Evolutionary conservation across 2,113 vertebrate genomes (phyloP).

Genomic region (Speoplatyrhinus poulsoni): DNA sequence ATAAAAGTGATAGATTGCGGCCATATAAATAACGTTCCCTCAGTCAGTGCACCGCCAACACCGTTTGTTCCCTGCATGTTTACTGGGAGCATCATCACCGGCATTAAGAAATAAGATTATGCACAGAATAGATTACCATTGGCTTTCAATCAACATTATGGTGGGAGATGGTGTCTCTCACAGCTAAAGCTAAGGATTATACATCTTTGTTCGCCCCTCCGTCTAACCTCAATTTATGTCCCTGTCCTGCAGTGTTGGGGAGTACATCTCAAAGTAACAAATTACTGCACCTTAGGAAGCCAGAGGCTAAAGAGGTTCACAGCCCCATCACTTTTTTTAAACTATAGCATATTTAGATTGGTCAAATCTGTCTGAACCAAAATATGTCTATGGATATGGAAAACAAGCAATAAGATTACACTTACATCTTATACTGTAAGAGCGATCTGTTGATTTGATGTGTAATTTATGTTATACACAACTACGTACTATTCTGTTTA

Average conservation of each 20-base stretch:
- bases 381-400: too few species aligned
- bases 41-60: constrained; percentile 4
- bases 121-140: not conserved
- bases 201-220: not conserved
- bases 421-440: too few species aligned
- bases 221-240: constrained; percentile 14
- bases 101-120: constrained; percentile 17
- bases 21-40: constrained; percentile 68
- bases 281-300: not conserved
- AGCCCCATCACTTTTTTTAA: not conserved
- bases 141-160: constrained; percentile 3
- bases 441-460: too few species aligned
- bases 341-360: not conserved
- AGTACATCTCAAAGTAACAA: constrained; percentile 11
- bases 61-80: constrained; percentile 41
- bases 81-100: constrained; percentile 35
- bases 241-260: constrained; percentile 8
- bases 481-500: too few species aligned
- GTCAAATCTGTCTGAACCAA: too few species aligned
- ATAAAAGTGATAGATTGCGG: constrained; percentile 70
- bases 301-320: not conserved
- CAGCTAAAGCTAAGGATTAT: constrained; percentile 3
- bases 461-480: too few species aligned
- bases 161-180: constrained; percentile 15
- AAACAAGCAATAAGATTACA: too few species aligned